phyloP scores from a whole-genome alignment of 2,797 vertebrate species.

The Linurgus olivaceus region DNA sequence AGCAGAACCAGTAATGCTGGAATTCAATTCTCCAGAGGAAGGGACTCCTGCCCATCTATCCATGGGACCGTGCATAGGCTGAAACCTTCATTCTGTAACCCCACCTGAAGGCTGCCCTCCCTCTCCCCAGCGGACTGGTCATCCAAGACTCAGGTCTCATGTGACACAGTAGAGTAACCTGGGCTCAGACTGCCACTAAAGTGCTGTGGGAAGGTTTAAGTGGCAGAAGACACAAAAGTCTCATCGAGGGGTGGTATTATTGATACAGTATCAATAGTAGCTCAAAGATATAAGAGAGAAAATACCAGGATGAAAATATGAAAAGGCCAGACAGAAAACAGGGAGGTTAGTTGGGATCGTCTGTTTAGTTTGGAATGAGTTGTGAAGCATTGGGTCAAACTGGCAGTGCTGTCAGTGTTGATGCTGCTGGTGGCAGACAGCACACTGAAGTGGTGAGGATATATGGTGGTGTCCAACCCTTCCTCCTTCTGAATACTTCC shows the following conservation, averaged over 20 bases:
- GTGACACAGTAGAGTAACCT: background rate
- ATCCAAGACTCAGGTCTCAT: background rate
- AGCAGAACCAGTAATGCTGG: background rate
- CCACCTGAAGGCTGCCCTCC: background rate
- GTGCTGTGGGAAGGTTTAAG: background rate
- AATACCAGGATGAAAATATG: background rate
- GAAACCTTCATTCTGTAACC: background rate
- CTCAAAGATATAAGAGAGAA: background rate
- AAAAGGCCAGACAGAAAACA: background rate
- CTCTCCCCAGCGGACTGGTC: accelerated
- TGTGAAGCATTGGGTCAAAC: background rate
- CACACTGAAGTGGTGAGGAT: background rate
- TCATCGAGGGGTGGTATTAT: background rate
- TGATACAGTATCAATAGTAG: background rate
- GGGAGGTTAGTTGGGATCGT: background rate
- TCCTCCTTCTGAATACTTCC: background rate
- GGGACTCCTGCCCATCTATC: background rate
- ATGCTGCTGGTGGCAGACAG: background rate
- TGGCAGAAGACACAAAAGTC: background rate
- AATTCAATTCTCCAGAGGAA: background rate
- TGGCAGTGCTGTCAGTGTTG: background rate
- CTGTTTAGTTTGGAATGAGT: background rate
- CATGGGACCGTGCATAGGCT: background rate
- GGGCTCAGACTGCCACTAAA: background rate
- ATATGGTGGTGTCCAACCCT: background rate